These are phyloP conservation scores for Slavum lentiscoides DNA, from an alignment of 2,888 invertebrate genomes.

Conservation along the genomic window DNA sequence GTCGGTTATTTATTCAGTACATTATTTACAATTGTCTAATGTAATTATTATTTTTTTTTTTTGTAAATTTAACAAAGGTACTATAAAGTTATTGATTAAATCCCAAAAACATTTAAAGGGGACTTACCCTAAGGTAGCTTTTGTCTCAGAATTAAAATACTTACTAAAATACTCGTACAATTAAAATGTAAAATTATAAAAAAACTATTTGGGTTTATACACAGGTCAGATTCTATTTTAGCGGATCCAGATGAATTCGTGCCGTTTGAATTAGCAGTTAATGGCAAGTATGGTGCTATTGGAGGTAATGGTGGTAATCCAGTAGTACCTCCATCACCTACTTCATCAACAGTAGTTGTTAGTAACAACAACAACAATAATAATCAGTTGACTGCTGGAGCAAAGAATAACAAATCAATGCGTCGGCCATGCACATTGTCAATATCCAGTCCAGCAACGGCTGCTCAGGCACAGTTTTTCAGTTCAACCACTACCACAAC, in stretches of 20 bases:
- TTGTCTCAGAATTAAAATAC: too few relatives aligned
- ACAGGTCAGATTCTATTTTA: constrained; percentile 64
- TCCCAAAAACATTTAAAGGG: too few relatives aligned
- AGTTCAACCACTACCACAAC: constrained; percentile 46
- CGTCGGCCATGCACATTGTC: constrained; percentile 35
- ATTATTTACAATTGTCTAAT: too few relatives aligned
- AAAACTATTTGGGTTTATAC: neutral
- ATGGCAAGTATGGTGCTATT: constrained; percentile 73
- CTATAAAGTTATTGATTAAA: too few relatives aligned
- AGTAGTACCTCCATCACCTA: constrained; percentile 4
- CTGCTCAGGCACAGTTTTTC: constrained; percentile 46
- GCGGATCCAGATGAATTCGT: constrained; percentile 68
- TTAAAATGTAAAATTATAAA: neutral
- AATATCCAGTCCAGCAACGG: constrained; percentile 25
- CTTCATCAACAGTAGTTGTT: neutral
- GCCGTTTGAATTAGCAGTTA: constrained; percentile 69
- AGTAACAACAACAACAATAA: constrained; percentile 20
- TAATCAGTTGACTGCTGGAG: constrained; percentile 1
- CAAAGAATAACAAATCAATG: constrained; percentile 31
- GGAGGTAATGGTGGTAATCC: constrained; percentile 59
- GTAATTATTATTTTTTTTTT: too few relatives aligned
- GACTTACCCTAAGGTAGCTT: too few relatives aligned
- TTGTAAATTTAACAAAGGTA: too few relatives aligned
- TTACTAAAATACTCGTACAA: too few relatives aligned
- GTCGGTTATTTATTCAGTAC: too few relatives aligned